These are phyloP conservation scores for Gymnorhina tibicen DNA, from an alignment of 2,113 vertebrate species.

Conservation along the genomic window DNA sequence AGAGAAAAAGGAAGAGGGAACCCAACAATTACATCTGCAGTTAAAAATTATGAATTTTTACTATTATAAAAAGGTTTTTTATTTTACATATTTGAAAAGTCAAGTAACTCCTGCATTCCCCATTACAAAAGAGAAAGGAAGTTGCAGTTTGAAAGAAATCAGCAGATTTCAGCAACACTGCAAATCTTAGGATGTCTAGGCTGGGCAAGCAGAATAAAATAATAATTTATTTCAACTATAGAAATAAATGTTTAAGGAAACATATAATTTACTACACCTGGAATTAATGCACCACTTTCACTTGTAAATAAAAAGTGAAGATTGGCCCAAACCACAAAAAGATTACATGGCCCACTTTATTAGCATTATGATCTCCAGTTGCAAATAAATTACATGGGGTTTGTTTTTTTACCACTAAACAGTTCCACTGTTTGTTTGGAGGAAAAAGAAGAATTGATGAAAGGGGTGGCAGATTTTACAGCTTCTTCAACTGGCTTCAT, in stretches of 20 bases:
- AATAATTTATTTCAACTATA: not conserved
- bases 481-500: constrained; percentile 77
- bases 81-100: not conserved
- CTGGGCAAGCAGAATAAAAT: not conserved
- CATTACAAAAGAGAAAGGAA: not conserved
- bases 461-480: constrained; percentile 68
- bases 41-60: not conserved
- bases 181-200: not conserved
- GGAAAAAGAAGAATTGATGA: constrained; percentile 63
- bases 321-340: not conserved
- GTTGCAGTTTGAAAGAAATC: not conserved
- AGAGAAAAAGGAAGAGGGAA: not conserved
- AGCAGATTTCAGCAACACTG: not conserved
- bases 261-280: not conserved
- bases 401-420: constrained; percentile 66
- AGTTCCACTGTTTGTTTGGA: constrained; percentile 72
- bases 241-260: not conserved
- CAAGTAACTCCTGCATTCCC: not conserved
- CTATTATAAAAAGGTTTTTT: not conserved
- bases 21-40: not conserved
- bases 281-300: not conserved
- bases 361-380: not conserved
- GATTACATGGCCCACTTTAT: not conserved
- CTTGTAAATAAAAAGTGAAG: not conserved
- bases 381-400: not conserved